These are phyloP conservation scores for Limenitis camilla DNA, from an alignment of 2,888 invertebrate genomes.

Conservation along the genomic window DNA sequence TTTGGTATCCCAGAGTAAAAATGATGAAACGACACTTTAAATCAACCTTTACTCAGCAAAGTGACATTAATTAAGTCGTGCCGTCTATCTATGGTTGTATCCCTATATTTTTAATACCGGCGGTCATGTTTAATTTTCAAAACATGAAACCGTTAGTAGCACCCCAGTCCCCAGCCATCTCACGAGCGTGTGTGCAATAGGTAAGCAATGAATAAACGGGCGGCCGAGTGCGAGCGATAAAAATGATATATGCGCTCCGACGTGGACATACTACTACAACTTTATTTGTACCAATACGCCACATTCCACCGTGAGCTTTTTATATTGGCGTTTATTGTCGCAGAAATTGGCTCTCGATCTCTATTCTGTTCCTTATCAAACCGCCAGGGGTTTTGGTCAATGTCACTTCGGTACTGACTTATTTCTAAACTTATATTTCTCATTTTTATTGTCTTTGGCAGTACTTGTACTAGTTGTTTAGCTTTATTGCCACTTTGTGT, in stretches of 20 bases:
- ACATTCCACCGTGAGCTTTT: conserved; percentile 31
- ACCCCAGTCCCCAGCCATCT: conserved; percentile 38
- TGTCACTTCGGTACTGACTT: conserved; percentile 21
- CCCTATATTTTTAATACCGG: conserved; percentile 4
- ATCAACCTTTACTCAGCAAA: neutral
- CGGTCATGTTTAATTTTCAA: conserved; percentile 3
- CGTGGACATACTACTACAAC: conserved; percentile 55
- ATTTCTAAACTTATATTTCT: conserved; percentile 21
- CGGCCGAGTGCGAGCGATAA: conserved; percentile 68
- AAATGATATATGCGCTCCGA: conserved; percentile 69
- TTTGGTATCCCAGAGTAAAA: too few species aligned
- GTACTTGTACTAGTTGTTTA: neutral
- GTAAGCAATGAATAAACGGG: conserved; percentile 71
- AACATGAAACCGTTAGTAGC: conserved; percentile 22
- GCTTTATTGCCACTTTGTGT: neutral
- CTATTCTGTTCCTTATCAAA: conserved; percentile 27
- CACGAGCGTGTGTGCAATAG: conserved; percentile 62
- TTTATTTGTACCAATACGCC: conserved; percentile 60
- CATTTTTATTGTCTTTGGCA: conserved; percentile 8
- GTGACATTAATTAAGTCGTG: neutral
- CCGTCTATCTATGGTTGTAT: neutral
- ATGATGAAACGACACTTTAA: too few species aligned
- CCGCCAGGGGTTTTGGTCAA: conserved; percentile 20
- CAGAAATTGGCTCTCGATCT: conserved; percentile 28
- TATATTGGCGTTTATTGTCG: conserved; percentile 31